Base-by-base conservation (phyloP, 2,113 vertebrate genomes). In the Stegastes partitus region DNA sequence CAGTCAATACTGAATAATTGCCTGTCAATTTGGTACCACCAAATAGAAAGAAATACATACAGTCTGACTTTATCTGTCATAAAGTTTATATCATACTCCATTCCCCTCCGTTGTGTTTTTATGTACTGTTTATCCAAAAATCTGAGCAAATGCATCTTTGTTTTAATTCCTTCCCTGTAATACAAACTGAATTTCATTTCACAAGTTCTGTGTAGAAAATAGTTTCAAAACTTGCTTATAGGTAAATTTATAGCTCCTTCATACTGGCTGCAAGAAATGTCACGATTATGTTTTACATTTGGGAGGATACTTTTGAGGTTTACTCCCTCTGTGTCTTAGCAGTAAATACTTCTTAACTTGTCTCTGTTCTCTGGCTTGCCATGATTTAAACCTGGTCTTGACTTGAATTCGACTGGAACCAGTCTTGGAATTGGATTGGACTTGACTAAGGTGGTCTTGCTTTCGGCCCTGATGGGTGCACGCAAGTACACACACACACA, bases 401-500 rank as follows among this genome's bases (percentile, higher is more conserved):
- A 83, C 76, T 70, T 67, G 53, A 77, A 74, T 84, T 76, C 14
- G 65, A 77, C 82, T 81, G 82, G 67, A 84, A 76, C 78, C 15
- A 12, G 51, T 76, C 54, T 82, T 84, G 80, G 67, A 86, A 78
- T 76, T 76, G 70, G 53, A 67, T 68, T 69, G 31, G 45, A 80
- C 66, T 47, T 53, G 58, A 80, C 74, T 28, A n/a, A 79, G 84
- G 72, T 80, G 83, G 87, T 84, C 75, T 84, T 61, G 67, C 81
- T 73, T 45, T 70, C 59, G 61, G 86, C 82, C 50, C 62, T 58
- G 62, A 54, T 53, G 68, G 28, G 49, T 69, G 45, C 74, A 78
- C 39, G 12, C 67, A 77, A 64, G 67, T 63, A 61, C 69, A 70
- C n/a, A n/a, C n/a, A n/a, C n/a, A n/a, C n/a, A n/a, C n/a, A n/a